phyloP scores from a whole-genome alignment of 2,797 vertebrate genomes.

The Lacerta agilis region DNA sequence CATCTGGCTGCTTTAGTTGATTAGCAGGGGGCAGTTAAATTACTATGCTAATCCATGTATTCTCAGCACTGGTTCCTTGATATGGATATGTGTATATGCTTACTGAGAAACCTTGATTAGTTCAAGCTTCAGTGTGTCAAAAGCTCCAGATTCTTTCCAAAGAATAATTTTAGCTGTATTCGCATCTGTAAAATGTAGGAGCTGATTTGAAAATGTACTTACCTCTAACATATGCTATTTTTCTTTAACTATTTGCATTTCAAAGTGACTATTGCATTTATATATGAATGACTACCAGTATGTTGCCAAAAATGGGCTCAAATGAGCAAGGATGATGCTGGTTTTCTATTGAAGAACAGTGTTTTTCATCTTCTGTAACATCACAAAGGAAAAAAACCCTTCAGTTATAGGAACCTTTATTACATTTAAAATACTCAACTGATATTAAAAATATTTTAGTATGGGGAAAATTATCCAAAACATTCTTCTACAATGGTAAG shows the following conservation, averaged over 20 bases:
- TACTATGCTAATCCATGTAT: slow-evolving; percentile 78
- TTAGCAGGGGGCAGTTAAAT: slow-evolving; percentile 76
- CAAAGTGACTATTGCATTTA: slow-evolving; percentile 78
- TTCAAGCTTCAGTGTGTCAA: slow-evolving; percentile 75
- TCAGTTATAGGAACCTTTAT: slow-evolving; percentile 75
- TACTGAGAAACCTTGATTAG: slow-evolving; percentile 76
- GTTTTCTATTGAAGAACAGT: slow-evolving; percentile 74
- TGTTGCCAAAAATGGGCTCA: slow-evolving; percentile 76
- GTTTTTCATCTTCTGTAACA: slow-evolving; percentile 77
- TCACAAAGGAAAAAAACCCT: slow-evolving; percentile 75
- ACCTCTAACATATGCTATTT: slow-evolving; percentile 82
- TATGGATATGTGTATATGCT: slow-evolving; percentile 74
- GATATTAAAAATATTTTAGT: slow-evolving; percentile 63
- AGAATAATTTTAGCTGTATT: slow-evolving; percentile 78
- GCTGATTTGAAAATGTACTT: slow-evolving; percentile 81
- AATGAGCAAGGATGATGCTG: slow-evolving; percentile 74
- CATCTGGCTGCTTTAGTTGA: slow-evolving; percentile 73
- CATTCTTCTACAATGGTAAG: slow-evolving; percentile 47
- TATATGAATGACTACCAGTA: slow-evolving; percentile 79
- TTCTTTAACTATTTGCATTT: slow-evolving; percentile 85
- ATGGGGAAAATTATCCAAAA: slow-evolving; percentile 50
- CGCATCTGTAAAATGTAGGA: slow-evolving; percentile 71
- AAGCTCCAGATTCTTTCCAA: slow-evolving; percentile 76
- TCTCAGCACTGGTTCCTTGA: slow-evolving; percentile 73
- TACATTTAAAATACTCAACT: slow-evolving; percentile 69